These are phyloP conservation scores for Echiichthys vipera DNA, from an alignment of 2,797 vertebrate genomes.

Conservation along the genomic window DNA sequence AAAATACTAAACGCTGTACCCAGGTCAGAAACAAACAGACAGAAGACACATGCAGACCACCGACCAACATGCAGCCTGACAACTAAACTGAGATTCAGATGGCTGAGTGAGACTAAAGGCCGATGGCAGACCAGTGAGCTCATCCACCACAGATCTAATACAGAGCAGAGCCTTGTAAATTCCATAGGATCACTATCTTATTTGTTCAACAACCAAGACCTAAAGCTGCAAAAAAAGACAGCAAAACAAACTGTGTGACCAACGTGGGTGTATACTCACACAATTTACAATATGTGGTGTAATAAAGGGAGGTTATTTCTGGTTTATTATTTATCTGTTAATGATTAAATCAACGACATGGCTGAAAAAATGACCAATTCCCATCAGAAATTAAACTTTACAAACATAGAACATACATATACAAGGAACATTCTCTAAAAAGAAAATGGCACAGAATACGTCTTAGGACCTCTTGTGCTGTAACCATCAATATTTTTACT, in stretches of 20 bases:
- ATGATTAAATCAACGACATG: neutral
- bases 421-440: too few species aligned
- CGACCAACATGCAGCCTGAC: slow-evolving; percentile 32
- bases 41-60: slow-evolving; percentile 35
- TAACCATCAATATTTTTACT: neutral
- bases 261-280: neutral
- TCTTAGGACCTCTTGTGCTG: neutral
- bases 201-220: slow-evolving; percentile 54
- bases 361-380: neutral
- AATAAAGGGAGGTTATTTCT: neutral
- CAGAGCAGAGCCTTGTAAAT: slow-evolving; percentile 52
- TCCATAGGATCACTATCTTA: slow-evolving; percentile 50
- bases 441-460: neutral
- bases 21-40: slow-evolving; percentile 40
- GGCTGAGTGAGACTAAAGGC: slow-evolving; percentile 43
- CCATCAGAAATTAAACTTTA: neutral
- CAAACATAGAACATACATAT: too few species aligned
- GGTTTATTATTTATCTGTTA: neutral
- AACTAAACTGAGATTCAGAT: slow-evolving; percentile 32
- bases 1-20: slow-evolving; percentile 10
- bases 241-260: slow-evolving; percentile 36
- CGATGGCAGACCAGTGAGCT: slow-evolving; percentile 31
- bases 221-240: slow-evolving; percentile 10
- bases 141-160: slow-evolving; percentile 50
- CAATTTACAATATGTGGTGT: neutral